phyloP scores from a whole-genome alignment of 2,797 vertebrate genomes.

The Mallotus villosus region DNA sequence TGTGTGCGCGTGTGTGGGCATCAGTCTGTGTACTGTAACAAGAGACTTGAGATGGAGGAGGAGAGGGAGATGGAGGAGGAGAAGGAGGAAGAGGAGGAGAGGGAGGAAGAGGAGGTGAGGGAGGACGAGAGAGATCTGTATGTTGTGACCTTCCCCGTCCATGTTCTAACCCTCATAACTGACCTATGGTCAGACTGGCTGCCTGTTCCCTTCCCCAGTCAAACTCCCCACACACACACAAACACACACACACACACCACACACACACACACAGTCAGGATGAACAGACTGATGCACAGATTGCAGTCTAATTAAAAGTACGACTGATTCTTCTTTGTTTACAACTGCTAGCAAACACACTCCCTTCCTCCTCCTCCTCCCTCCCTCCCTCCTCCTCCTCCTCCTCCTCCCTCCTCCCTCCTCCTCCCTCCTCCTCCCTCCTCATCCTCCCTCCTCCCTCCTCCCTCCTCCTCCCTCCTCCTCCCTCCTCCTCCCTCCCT shows the following conservation, averaged over 20 bases:
- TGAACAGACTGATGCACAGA: slow-evolving; percentile 63
- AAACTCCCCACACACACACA: not conserved
- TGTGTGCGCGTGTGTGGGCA: too few relatives aligned
- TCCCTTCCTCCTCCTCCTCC: slow-evolving; percentile 40
- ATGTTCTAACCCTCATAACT: too few relatives aligned
- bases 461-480: too few relatives aligned
- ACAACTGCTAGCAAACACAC: slow-evolving; percentile 61
- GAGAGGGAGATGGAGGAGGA: not conserved
- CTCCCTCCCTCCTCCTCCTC: slow-evolving; percentile 15
- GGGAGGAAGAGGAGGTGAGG: too few relatives aligned
- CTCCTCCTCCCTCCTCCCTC: slow-evolving; percentile 15
- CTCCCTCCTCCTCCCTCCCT: too few relatives aligned
- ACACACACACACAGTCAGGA: slow-evolving; percentile 50
- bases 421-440: slow-evolving; percentile 11
- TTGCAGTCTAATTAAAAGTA: slow-evolving; percentile 72
- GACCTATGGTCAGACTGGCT: not conserved
- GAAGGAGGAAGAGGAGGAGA: too few relatives aligned
- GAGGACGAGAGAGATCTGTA: not conserved
- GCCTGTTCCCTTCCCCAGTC: too few relatives aligned
- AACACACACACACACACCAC: slow-evolving; percentile 39
- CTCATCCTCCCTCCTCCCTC: too few relatives aligned
- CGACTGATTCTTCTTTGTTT: slow-evolving; percentile 59
- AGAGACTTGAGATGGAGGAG: not conserved
- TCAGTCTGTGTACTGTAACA: too few relatives aligned
- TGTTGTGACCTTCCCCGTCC: too few relatives aligned